phyloP scores from a whole-genome alignment of 2,888 invertebrate species.

The Pristionchus japonicus region DNA sequence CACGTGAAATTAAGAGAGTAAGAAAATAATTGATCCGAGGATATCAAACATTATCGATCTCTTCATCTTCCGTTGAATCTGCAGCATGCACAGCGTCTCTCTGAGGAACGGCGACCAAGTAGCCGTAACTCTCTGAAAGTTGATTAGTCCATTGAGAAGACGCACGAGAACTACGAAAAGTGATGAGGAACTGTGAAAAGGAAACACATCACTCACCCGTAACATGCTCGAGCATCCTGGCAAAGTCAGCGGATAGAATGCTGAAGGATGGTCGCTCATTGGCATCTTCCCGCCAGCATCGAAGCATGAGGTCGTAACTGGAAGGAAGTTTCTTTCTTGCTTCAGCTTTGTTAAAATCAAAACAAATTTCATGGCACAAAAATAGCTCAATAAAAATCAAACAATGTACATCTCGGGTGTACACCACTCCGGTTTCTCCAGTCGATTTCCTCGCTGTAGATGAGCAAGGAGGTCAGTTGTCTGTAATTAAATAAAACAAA shows the following conservation, averaged over 20 bases:
- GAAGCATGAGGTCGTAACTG: constrained; percentile 65
- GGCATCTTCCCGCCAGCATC: constrained; percentile 60
- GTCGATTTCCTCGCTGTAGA: constrained; percentile 61
- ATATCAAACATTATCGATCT: constrained; percentile 21
- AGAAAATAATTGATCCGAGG: background rate
- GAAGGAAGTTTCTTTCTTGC: constrained; percentile 23
- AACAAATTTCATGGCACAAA: too few species aligned
- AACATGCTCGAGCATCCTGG: background rate
- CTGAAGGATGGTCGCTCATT: background rate
- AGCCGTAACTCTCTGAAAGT: constrained; percentile 35
- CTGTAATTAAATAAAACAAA: background rate
- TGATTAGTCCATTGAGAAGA: background rate
- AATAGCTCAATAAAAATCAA: background rate
- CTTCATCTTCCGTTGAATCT: background rate
- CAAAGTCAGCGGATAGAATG: background rate
- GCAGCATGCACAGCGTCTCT: background rate
- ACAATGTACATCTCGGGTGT: constrained; percentile 64
- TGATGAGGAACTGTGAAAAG: too few species aligned
- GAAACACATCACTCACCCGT: constrained; percentile 12
- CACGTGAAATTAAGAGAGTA: background rate
- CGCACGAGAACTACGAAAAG: background rate
- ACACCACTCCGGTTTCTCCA: constrained; percentile 63
- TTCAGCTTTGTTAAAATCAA: too few species aligned
- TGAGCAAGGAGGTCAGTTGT: constrained; percentile 61
- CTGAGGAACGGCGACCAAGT: constrained; percentile 36